Evolutionary conservation across 2,113 vertebrate genomes (phyloP).

Genomic region (Prochilodus magdalenae): DNA sequence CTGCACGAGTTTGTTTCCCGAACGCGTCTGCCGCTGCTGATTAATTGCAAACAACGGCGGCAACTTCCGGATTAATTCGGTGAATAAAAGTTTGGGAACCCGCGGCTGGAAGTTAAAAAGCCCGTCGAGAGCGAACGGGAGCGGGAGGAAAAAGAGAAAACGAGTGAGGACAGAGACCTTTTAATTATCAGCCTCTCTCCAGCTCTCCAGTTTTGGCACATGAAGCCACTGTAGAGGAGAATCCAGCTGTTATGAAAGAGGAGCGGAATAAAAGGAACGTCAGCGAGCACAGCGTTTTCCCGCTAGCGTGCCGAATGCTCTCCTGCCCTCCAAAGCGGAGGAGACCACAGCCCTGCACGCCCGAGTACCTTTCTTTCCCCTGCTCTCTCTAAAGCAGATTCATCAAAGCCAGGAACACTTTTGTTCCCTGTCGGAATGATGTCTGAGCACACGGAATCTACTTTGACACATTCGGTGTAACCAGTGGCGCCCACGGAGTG

Average conservation of each 20-base stretch:
- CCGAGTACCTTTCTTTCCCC: neutral
- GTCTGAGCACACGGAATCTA: neutral
- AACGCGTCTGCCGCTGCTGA: neutral
- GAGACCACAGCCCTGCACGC: neutral
- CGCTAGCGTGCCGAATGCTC: neutral
- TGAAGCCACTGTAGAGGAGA: slow-evolving; percentile 1
- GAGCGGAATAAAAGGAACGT: neutral
- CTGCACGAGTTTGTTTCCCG: slow-evolving; percentile 23
- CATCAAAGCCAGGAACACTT: neutral
- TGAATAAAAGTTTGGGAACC: slow-evolving; percentile 35
- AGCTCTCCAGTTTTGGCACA: neutral
- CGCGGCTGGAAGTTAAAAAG: slow-evolving; percentile 13
- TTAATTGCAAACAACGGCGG: slow-evolving; percentile 42
- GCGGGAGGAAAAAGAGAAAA: neutral
- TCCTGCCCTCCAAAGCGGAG: neutral
- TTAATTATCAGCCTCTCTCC: slow-evolving; percentile 47
- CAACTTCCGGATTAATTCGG: slow-evolving; percentile 34
- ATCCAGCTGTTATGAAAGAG: slow-evolving; percentile 9
- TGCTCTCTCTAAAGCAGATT: neutral
- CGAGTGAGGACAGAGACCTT: neutral
- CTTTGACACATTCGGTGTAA: neutral
- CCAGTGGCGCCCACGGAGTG: neutral
- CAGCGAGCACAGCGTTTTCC: neutral
- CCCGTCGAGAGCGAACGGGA: neutral
- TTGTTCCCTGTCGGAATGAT: neutral